Evolutionary conservation across 2,888 invertebrate genomes (phyloP), one percentile per base, ranked within the genome.

Genomic region (Schizotus pectinicornis): DNA sequence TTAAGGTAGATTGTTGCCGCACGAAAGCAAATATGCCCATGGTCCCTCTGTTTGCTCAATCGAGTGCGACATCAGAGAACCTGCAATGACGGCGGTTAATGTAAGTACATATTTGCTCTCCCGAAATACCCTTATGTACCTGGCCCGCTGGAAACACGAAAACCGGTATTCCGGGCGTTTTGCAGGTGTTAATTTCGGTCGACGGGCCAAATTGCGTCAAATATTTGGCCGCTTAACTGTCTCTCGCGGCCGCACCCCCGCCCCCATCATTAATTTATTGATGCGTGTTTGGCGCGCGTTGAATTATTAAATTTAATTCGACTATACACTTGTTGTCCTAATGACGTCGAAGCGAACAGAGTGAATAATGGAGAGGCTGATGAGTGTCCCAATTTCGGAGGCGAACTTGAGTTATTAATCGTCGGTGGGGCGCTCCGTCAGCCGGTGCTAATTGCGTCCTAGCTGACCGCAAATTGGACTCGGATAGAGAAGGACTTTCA

Each of bases 371-470:
- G 41, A 54, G 41, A 39, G 48, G 22, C 34, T 56, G 49, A 49
- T 42, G 56, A 49, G 56, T 42, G 56, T 49, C 49, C 56, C 49
- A 56, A 56, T 56, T 56, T 43, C 14, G 49, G 56, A 22, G 9
- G 30, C 36, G 22, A 55, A 49, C 36, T 54, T 49, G 36, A 49
- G 36, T 56, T 56, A 56, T 56, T 56, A 56, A 56, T 49, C 43
- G 56, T 11, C 31, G 46, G 46, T 32, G 45, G 51, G 37, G 45
- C 3, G 31, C 11, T 42, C 37, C 22, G 14, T 47, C 48, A 42
- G 42, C 48, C 55, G 41, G 55, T 35, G 47, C 35, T 56, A 56
- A 56, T 56, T 56, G 56, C 56, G 42, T 22, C 56, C 49, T 54
- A 33, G 56, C 33, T 56, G 56, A 43, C 56, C 56, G 42, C 56